phyloP scores from a whole-genome alignment of 2,888 invertebrate species.

The Choreutis nemorana region DNA sequence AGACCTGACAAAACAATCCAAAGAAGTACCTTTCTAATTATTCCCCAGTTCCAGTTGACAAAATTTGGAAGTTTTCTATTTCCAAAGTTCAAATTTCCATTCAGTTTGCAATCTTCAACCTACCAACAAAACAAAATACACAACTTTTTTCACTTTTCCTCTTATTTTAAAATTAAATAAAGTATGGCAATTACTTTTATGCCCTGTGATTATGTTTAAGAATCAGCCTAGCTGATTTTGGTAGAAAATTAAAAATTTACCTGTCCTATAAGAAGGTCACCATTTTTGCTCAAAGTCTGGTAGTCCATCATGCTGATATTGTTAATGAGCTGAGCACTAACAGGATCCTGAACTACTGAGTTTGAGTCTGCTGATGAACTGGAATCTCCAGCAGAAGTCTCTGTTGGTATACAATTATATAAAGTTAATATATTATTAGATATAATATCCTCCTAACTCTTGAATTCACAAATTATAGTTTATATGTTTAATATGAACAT shows the following conservation, averaged over 20 bases:
- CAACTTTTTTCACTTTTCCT: no score
- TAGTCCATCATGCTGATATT: slow-evolving; percentile 63
- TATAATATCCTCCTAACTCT: no score
- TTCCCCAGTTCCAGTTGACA: slow-evolving; percentile 84
- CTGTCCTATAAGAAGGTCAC: slow-evolving; percentile 48
- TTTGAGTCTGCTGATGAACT: slow-evolving; percentile 59
- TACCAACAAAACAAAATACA: slow-evolving; percentile 25
- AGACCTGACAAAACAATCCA: slow-evolving; percentile 78
- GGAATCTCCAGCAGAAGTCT: slow-evolving; percentile 50
- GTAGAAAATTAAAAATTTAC: no score
- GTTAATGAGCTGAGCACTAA: slow-evolving; percentile 61
- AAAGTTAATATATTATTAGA: no score
- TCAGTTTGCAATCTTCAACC: slow-evolving; percentile 65
- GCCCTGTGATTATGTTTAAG: no score
- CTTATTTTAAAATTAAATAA: no score
- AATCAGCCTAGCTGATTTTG: no score
- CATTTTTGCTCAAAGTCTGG: slow-evolving; percentile 58
- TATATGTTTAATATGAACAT: no score
- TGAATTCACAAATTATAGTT: no score
- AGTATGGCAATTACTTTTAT: no score
- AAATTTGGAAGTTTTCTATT: slow-evolving; percentile 66
- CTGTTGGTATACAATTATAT: no score
- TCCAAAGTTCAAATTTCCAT: slow-evolving; percentile 48
- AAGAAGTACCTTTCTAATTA: slow-evolving; percentile 76
- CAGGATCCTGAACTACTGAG: slow-evolving; percentile 58